Base-by-base conservation (phyloP, 2,888 invertebrate genomes). In the Platycheirus rosarum region DNA sequence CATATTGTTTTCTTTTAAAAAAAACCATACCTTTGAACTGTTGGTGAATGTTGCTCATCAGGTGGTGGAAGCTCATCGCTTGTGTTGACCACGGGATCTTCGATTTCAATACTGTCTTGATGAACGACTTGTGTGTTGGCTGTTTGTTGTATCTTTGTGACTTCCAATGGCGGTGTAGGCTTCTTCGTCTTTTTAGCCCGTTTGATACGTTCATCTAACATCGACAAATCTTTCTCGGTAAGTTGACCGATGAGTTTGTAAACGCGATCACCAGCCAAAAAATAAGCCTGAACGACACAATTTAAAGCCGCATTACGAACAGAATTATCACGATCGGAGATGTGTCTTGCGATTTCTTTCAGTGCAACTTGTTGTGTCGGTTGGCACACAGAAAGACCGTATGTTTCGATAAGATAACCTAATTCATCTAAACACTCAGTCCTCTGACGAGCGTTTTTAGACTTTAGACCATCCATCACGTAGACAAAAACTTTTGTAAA, bases 301-400 rank as follows among this genome's bases (percentile, higher is more conserved):
- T 98, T 99, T 60, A 99, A 92, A 0, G 99, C 98, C 0, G 98
- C 98, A 88, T 97, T 98, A 51, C 99, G 93, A 44, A 99, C 99
- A 1, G 96, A 94, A 91, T 98, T 98, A 90, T 99, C 99, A 23
- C 98, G 92, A 91, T 99, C 98, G 0, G 97, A 96, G 87, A 99
- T 98, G 89, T 98, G 98, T 44, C 95, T 94, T 0, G 98, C 98
- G 14, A 99, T 94, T 91, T 97, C 96, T 89, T 91, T 90, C 2
- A 99, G 91, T 0, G 98, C 95, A 0, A 93, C 94, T 23, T 93
- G 93, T 0, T 96, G 94, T 0, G 95, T 93, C 0, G 97, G 95
- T 85, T 95, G 94, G 90, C 97, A 96, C 26, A 97, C 95, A 20
- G 93, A 92, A 40, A 97, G 93, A 0, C 98, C 98, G 90, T 95